Conservation (phyloP, 2,797 vertebrate genomes). For the Tympanoctomys barrerae region DNA sequence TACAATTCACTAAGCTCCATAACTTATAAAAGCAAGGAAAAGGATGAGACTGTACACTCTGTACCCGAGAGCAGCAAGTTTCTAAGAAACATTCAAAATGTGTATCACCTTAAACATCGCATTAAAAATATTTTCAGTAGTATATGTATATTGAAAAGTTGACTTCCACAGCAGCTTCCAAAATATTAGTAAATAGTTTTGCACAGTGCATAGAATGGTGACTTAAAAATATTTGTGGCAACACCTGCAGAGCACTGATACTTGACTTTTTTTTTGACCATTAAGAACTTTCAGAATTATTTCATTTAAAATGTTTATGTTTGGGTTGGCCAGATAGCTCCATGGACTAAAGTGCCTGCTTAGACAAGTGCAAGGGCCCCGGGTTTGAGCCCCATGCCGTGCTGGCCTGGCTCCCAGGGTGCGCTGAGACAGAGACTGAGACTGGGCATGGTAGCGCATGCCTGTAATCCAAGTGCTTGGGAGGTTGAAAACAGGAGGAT, state of each 20-base stretch:
- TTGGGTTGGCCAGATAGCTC: not conserved
- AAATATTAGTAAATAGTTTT: not conserved
- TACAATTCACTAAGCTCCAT: not conserved
- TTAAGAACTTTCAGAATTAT: not conserved
- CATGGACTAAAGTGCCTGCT: too few relatives aligned
- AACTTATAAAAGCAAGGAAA: not conserved
- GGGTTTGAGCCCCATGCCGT: too few relatives aligned
- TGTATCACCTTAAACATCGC: slow-evolving; percentile 19
- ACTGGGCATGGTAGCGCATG: too few relatives aligned
- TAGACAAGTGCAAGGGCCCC: too few relatives aligned
- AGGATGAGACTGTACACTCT: not conserved
- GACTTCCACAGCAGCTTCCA: not conserved
- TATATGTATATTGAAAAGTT: slow-evolving; percentile 11
- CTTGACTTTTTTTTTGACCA: not conserved
- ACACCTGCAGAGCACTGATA: not conserved
- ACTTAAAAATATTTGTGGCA: not conserved
- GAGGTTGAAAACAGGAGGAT: too few relatives aligned
- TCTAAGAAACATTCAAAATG: not conserved
- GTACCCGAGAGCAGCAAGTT: not conserved
- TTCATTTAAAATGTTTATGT: not conserved
- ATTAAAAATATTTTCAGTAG: slow-evolving; percentile 9
- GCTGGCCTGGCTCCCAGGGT: too few relatives aligned
- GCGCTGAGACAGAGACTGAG: too few relatives aligned
- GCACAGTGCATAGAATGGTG: not conserved
- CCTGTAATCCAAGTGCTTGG: too few relatives aligned